phyloP scores from a whole-genome alignment of 2,888 invertebrate species.

The Cheilosia scutellata region DNA sequence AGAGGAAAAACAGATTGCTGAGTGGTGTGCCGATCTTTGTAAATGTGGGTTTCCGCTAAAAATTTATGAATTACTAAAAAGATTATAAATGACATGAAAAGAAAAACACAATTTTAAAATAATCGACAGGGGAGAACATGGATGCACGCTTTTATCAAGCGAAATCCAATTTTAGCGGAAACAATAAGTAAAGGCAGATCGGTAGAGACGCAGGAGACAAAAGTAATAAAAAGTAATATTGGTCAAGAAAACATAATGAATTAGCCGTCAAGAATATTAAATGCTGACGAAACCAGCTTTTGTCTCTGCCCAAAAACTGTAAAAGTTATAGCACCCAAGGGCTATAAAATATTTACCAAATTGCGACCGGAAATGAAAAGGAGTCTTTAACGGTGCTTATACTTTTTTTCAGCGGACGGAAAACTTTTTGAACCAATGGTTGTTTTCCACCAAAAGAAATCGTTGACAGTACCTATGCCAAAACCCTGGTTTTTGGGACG shows the following conservation, averaged over 20 bases:
- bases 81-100: conserved; percentile 37
- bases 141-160: conserved; percentile 30
- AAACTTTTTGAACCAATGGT: conserved; percentile 44
- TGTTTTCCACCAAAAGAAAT: conserved; percentile 48
- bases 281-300: conserved; percentile 35
- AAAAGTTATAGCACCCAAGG: conserved; percentile 54
- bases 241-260: conserved; percentile 34
- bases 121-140: conserved; percentile 28
- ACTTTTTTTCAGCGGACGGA: conserved; percentile 53
- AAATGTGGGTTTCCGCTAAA: too few species aligned
- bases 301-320: conserved; percentile 55
- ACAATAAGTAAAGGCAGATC: conserved; percentile 48
- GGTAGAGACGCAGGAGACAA: conserved; percentile 30
- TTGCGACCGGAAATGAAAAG: conserved; percentile 43
- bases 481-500: conserved; percentile 19
- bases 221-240: too few species aligned
- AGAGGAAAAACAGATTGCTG: too few species aligned
- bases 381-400: conserved; percentile 52
- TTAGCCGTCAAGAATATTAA: conserved; percentile 16
- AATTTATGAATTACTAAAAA: conserved; percentile 43
- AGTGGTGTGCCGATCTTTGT: too few species aligned
- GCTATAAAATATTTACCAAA: conserved; percentile 61
- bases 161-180: conserved; percentile 47
- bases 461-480: conserved; percentile 33
- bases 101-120: conserved; percentile 33